Conservation (phyloP, 2,797 vertebrate species). For the Brachyrhaphis roseni region DNA sequence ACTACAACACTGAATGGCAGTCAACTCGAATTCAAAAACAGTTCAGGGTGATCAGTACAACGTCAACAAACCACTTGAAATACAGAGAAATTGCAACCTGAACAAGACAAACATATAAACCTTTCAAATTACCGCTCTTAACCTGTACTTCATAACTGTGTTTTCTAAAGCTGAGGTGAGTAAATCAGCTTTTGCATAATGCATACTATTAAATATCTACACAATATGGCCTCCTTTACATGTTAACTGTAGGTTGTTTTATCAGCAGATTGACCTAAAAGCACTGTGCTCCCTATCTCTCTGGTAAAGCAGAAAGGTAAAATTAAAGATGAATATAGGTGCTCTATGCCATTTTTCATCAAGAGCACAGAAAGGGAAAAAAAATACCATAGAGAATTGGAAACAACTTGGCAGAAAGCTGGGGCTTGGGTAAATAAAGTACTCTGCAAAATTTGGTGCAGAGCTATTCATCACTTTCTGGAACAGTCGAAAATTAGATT, state of each 20-base stretch:
- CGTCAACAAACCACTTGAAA: conserved; percentile 24
- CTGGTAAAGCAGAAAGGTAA: neutral
- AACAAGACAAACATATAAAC: conserved; percentile 9
- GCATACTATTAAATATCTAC: neutral
- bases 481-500: neutral
- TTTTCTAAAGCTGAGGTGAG: neutral
- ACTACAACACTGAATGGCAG: conserved; percentile 8
- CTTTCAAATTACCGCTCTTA: neutral
- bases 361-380: neutral
- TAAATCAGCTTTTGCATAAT: neutral
- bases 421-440: neutral
- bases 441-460: neutral
- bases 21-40: conserved; percentile 29
- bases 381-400: neutral
- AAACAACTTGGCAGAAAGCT: conserved; percentile 3
- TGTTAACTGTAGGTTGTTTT: neutral
- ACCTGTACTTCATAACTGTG: neutral
- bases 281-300: neutral
- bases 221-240: neutral
- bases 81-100: conserved; percentile 6
- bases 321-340: neutral
- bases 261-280: neutral
- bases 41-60: conserved; percentile 5
- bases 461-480: neutral
- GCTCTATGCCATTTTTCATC: neutral